Evolutionary conservation across 2,797 vertebrate species (phyloP).

Genomic region (Dromococcyx pavoninus): DNA sequence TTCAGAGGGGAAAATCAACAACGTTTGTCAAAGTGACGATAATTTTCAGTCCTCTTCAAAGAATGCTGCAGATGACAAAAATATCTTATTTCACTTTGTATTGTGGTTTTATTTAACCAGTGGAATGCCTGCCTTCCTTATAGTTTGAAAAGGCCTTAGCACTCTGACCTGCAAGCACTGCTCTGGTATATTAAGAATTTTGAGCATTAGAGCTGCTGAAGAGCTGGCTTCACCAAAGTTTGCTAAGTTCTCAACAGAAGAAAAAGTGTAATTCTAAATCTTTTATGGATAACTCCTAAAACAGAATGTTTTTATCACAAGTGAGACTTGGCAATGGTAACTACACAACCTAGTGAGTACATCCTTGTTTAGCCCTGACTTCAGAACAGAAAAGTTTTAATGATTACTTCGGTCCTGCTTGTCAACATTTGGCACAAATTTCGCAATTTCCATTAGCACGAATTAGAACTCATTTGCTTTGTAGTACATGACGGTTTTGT

Average conservation of each 20-base stretch:
- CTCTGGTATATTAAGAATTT: neutral
- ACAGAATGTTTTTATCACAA: neutral
- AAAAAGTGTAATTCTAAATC: neutral
- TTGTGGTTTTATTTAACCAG: neutral
- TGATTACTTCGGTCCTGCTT: neutral
- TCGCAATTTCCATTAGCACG: neutral
- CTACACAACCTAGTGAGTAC: neutral
- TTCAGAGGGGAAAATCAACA: neutral
- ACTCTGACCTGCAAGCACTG: neutral
- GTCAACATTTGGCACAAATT: neutral
- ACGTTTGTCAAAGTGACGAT: slow-evolving; percentile 43
- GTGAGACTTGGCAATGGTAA: neutral
- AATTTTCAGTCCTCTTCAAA: slow-evolving; percentile 9
- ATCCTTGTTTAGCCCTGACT: neutral
- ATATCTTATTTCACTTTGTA: neutral
- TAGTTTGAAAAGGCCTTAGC: neutral
- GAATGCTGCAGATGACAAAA: slow-evolving; percentile 30
- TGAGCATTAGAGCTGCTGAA: neutral
- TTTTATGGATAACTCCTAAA: neutral
- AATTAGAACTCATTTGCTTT: neutral
- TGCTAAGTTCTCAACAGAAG: neutral
- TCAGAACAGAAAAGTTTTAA: neutral
- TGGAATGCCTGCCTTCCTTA: neutral
- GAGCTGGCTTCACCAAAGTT: neutral
- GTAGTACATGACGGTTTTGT: neutral